phyloP scores from a whole-genome alignment of 2,113 vertebrate genomes.

The Leptosomus discolor region DNA sequence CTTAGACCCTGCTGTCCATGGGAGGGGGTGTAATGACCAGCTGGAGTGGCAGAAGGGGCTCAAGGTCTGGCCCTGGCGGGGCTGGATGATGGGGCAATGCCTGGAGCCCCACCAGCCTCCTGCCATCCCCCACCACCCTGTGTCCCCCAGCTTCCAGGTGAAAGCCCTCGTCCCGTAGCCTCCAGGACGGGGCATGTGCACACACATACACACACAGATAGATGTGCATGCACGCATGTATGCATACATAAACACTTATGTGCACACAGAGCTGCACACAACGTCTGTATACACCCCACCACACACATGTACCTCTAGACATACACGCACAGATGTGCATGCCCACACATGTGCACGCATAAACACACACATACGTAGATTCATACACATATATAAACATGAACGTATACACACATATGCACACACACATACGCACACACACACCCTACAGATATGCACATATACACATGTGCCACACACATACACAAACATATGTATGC shows the following conservation, averaged over 20 bases:
- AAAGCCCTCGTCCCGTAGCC: background rate
- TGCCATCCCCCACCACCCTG: background rate
- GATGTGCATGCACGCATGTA: too few relatives aligned
- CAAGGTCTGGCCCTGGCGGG: fast-evolving
- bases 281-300: background rate
- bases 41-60: fast-evolving
- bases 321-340: background rate
- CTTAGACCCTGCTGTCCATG: fast-evolving
- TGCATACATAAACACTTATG: background rate
- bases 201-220: fast-evolving
- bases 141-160: fast-evolving
- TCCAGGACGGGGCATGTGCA: fast-evolving
- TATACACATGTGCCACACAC: too few relatives aligned
- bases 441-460: too few relatives aligned
- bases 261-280: background rate
- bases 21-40: fast-evolving
- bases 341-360: too few relatives aligned
- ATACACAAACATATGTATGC: background rate
- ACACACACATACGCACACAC: background rate
- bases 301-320: background rate
- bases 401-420: too few relatives aligned
- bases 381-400: too few relatives aligned
- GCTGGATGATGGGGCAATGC: fast-evolving
- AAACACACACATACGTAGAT: too few relatives aligned
- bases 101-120: background rate